These are phyloP conservation scores for Sebastes baramenuke DNA, from an alignment of 2,797 vertebrate genomes.

Conservation along the genomic window DNA sequence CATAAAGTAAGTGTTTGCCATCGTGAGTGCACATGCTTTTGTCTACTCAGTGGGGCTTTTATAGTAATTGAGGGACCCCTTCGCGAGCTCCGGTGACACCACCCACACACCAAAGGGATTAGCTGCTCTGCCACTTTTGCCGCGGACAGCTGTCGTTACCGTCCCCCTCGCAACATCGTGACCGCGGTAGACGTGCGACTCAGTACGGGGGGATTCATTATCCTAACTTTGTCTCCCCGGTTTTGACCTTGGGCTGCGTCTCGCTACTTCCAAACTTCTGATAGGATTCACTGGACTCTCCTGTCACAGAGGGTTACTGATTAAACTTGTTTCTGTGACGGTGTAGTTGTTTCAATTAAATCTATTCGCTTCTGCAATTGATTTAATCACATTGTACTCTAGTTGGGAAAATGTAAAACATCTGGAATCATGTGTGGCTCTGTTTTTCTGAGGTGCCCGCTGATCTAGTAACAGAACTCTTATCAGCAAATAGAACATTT, in stretches of 20 bases:
- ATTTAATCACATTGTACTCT: background rate
- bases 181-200: conserved; percentile 9
- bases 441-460: background rate
- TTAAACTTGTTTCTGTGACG: background rate
- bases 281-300: background rate
- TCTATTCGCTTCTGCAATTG: background rate
- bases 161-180: conserved; percentile 4
- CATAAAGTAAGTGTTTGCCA: conserved; percentile 56
- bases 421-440: background rate
- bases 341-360: background rate
- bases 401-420: background rate
- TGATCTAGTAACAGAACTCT: background rate
- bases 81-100: conserved; percentile 50
- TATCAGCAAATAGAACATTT: background rate
- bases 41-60: conserved; percentile 77
- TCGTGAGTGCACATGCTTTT: conserved; percentile 63
- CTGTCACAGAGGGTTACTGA: background rate
- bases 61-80: conserved; percentile 73
- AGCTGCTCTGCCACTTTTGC: conserved; percentile 52
- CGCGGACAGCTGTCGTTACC: conserved; percentile 50
- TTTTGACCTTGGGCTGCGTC: conserved; percentile 51
- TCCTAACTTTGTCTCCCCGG: conserved; percentile 29
- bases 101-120: conserved; percentile 62
- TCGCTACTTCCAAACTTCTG: background rate
- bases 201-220: conserved; percentile 16